Conservation (phyloP, 2,888 invertebrate genomes). For the Romanomermis culicivorax region DNA sequence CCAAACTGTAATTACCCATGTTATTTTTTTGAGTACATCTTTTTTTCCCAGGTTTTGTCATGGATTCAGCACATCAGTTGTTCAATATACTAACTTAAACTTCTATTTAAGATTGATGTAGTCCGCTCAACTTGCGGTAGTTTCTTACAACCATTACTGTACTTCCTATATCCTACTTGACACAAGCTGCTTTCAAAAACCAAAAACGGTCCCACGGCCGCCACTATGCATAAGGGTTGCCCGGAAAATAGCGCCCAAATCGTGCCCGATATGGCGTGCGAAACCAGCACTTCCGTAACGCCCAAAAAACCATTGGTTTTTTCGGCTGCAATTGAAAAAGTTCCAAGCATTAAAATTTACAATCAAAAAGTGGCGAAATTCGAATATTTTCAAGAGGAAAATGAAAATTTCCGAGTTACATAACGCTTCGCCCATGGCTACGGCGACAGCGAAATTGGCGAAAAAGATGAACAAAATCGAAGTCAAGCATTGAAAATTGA, state of each 20-base stretch:
- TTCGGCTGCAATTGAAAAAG: not conserved
- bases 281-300: not conserved
- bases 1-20: no score
- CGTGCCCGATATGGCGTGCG: not conserved
- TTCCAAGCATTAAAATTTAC: not conserved
- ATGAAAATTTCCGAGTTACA: conserved; percentile 11
- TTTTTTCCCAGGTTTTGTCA: no score
- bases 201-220: not conserved
- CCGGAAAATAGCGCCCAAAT: not conserved
- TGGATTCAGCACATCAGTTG: no score
- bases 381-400: not conserved
- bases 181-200: conserved; percentile 8
- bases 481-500: conserved; percentile 28
- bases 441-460: conserved; percentile 31
- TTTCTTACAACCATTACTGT: no score
- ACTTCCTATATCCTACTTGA: no score
- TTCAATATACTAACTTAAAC: no score
- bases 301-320: not conserved
- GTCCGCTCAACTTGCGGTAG: no score
- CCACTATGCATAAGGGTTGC: not conserved
- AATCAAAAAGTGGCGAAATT: not conserved
- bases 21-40: no score
- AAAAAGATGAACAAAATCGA: conserved; percentile 32
- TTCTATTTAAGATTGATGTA: no score
- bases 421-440: conserved; percentile 32